Conservation (phyloP, 2,113 vertebrate species). For the Pyrgilauda ruficollis region DNA sequence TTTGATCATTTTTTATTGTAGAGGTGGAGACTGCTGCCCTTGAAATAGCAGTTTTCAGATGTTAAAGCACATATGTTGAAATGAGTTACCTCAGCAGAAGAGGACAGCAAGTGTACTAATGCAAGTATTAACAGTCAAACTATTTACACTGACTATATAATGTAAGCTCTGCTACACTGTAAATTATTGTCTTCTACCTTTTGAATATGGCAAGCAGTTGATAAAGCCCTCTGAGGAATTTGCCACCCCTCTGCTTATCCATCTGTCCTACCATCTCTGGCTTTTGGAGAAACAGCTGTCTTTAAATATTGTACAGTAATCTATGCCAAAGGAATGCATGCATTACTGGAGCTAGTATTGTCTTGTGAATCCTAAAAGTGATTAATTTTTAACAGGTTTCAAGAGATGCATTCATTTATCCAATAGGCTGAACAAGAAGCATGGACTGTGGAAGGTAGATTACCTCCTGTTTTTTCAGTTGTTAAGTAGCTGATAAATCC, state of each 20-base stretch:
- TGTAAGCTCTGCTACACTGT: not conserved
- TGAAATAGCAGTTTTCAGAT: not conserved
- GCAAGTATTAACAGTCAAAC: not conserved
- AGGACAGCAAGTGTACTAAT: not conserved
- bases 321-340: slow-evolving; percentile 25
- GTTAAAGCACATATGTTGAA: not conserved
- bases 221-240: slow-evolving; percentile 41
- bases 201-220: not conserved
- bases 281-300: slow-evolving; percentile 47
- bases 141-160: not conserved
- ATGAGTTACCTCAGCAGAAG: not conserved
- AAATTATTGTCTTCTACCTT: slow-evolving; percentile 8
- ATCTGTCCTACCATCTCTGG: slow-evolving; percentile 12
- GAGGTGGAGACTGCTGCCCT: not conserved
- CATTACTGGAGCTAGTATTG: not conserved
- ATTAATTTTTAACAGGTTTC: slow-evolving; percentile 29
- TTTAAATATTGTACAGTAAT: slow-evolving; percentile 26
- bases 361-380: slow-evolving; percentile 18
- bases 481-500: not conserved
- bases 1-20: not conserved
- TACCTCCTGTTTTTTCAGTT: not conserved
- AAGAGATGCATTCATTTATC: slow-evolving; percentile 10
- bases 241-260: slow-evolving; percentile 33
- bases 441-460: not conserved
- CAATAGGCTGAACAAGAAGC: slow-evolving; percentile 12